Evolutionary conservation across 2,113 vertebrate genomes (phyloP).

Genomic region (Odontophorus gujanensis): DNA sequence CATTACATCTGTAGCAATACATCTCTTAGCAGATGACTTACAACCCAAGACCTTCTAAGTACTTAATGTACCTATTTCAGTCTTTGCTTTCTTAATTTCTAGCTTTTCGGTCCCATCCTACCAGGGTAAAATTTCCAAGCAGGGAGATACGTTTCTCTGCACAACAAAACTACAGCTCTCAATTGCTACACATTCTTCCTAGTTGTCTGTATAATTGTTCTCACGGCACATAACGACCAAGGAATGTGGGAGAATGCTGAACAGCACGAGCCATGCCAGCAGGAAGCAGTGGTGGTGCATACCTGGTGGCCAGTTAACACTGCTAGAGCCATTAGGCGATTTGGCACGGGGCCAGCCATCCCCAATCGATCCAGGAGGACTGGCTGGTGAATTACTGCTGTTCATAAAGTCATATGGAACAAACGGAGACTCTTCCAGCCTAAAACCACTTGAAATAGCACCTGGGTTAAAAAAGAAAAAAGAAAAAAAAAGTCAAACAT

Average conservation of each 20-base stretch:
- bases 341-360: slow-evolving; percentile 99
- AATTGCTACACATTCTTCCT: fast-evolving
- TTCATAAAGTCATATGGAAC: slow-evolving; percentile 94
- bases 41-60: neutral
- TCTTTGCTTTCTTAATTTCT: neutral
- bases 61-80: neutral
- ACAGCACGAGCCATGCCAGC: fast-evolving
- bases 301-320: slow-evolving; percentile 97
- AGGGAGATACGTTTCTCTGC: neutral
- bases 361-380: slow-evolving; percentile 95
- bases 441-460: slow-evolving; percentile 98
- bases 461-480: slow-evolving; percentile 68
- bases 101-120: neutral
- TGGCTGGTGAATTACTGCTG: slow-evolving; percentile 93
- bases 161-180: fast-evolving
- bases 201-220: neutral
- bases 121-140: neutral
- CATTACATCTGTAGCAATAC: slow-evolving; percentile 2
- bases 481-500: neutral
- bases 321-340: slow-evolving; percentile 96
- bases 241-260: neutral
- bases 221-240: fast-evolving
- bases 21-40: neutral
- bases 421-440: slow-evolving; percentile 96
- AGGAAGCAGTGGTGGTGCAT: fast-evolving